phyloP scores from a whole-genome alignment of 1,140 invertebrate genomes.

The Ooceraea biroi region DNA sequence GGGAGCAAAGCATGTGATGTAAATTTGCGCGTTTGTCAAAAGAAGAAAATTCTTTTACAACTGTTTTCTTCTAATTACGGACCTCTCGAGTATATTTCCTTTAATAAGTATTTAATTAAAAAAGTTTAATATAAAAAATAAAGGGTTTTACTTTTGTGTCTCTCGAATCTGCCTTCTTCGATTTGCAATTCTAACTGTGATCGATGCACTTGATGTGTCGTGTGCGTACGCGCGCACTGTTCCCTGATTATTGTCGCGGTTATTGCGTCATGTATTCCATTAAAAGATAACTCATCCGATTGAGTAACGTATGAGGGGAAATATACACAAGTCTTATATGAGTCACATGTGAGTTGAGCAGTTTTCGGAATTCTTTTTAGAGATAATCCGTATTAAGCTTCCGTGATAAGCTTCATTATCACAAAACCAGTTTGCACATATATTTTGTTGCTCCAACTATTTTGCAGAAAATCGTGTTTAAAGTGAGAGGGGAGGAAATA shows the following conservation, averaged over 20 bases:
- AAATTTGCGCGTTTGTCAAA: not conserved
- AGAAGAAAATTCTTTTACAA: not conserved
- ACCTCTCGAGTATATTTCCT: not conserved
- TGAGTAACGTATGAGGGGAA: not conserved
- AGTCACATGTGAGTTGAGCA: not conserved
- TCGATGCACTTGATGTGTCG: not conserved
- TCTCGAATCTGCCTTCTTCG: not conserved
- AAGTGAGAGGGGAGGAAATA: no score
- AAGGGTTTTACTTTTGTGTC: not conserved
- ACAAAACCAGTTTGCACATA: no score
- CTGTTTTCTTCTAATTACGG: not conserved
- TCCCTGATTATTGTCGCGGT: constrained; percentile 19
- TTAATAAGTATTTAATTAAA: not conserved
- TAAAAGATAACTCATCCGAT: constrained; percentile 9
- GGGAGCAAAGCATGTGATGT: not conserved
- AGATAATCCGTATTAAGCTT: not conserved
- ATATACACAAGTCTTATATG: not conserved
- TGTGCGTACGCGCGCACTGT: not conserved
- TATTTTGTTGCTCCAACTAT: no score
- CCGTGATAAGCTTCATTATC: no score
- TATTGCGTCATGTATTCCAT: constrained; percentile 7
- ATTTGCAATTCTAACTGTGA: not conserved
- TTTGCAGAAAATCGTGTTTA: no score
- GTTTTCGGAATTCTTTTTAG: not conserved
- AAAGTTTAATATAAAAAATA: not conserved